Evolutionary conservation across 2,888 invertebrate genomes (phyloP).

Genomic region (Trissolcus japonicus): DNA sequence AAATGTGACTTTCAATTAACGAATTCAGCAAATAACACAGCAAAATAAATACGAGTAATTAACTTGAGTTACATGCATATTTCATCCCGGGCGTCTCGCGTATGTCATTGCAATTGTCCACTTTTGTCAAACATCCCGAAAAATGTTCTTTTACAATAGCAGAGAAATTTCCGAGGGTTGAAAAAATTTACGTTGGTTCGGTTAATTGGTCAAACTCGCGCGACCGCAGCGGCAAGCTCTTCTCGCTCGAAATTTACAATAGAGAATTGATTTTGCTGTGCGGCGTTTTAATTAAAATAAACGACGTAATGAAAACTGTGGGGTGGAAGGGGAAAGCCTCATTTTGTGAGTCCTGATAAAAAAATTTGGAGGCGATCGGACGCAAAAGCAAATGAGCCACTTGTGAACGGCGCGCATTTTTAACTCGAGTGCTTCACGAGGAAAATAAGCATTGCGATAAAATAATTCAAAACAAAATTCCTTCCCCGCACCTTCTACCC

Average conservation of each 20-base stretch:
- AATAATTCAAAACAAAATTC: too few species aligned
- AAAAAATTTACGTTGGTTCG: slow-evolving; percentile 19
- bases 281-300: slow-evolving; percentile 15
- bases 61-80: slow-evolving; percentile 22
- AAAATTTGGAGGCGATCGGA: too few species aligned
- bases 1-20: slow-evolving; percentile 21
- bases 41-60: slow-evolving; percentile 24
- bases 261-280: slow-evolving; percentile 14
- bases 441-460: too few species aligned
- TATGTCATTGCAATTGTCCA: slow-evolving; percentile 38
- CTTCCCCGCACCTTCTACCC: too few species aligned
- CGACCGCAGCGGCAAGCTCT: slow-evolving; percentile 22
- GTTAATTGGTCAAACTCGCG: slow-evolving; percentile 29
- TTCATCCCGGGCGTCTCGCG: slow-evolving; percentile 19
- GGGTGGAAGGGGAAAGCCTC: too few species aligned
- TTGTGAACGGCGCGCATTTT: too few species aligned
- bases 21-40: slow-evolving; percentile 22
- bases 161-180: slow-evolving; percentile 8
- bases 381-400: too few species aligned
- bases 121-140: slow-evolving; percentile 29
- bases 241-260: slow-evolving; percentile 19
- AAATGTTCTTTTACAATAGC: background rate
- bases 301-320: too few species aligned
- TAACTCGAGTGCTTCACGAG: too few species aligned
- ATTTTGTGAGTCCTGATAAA: too few species aligned